Base-by-base conservation (phyloP, 64 coral and sea anemone species). In the Platygyra sinensis region DNA sequence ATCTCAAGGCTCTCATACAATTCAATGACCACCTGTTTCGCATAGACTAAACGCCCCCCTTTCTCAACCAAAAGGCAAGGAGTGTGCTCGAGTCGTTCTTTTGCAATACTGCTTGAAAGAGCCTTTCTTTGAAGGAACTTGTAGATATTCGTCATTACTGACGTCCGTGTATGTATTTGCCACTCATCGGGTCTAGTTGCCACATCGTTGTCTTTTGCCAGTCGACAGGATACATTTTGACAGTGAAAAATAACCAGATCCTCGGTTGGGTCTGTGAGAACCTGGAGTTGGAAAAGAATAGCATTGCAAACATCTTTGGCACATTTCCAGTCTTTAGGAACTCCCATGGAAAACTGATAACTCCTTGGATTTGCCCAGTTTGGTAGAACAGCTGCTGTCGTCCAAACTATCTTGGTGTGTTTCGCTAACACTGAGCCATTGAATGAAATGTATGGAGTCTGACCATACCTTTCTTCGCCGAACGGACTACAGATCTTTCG, bases 81-180 rank as follows among this genome's bases (percentile, higher is more conserved):
- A 8, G 31, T 72, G 1, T 80, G 57, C n/a, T 31, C 3, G 31
- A 89, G 88, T 5, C 12, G 7, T 28, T 19, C 60, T 52, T 28
- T 57, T 17, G 46, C 74, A 87, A 5, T 18, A 24, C 0, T 0
- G 4, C 18, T 72, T 36, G 19, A n/a, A 25, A 60, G 67, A 75
- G 4, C 72, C 42, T 57, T 78, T 46, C 8, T 27, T 25, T 80
- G 67, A 11, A 90, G 51, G 73, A 72, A 90, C 0, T 0, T 5
- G 78, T 90, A 90, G 64, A 90, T 80, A 2, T 50, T 31, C 19
- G 6, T 28, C 88, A 90, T 90, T 1, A 90, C 77, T 3, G 62
- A 50, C 55, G 42, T 74, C 20, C 42, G 83, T 8, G 28, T 52
- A 0, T 5, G 7, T 27, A 8, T n/a, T 5, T 71, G 81, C 17